Evolutionary conservation across 2,888 invertebrate genomes (phyloP).

Genomic region (Arctia plantaginis): DNA sequence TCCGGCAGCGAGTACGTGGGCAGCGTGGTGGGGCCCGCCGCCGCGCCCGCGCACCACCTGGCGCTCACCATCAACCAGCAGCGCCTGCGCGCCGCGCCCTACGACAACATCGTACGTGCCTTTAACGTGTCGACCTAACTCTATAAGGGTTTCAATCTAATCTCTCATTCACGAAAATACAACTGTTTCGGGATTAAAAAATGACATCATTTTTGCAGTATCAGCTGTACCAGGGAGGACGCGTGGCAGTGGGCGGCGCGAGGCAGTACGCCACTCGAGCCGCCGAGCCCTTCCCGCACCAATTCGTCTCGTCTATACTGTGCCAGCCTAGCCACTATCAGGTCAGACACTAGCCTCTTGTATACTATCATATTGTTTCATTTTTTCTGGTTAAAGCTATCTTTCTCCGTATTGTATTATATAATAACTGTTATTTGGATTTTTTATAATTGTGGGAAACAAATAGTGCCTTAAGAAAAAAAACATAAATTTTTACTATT

Average conservation of each 20-base stretch:
- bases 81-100: slow-evolving; percentile 91
- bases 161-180: neutral
- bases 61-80: slow-evolving; percentile 98
- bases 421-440: too few species aligned
- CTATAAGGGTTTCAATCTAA: too few species aligned
- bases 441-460: too few species aligned
- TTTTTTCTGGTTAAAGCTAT: neutral
- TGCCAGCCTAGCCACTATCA: slow-evolving; percentile 95
- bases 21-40: slow-evolving; percentile 83
- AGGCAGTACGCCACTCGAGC: slow-evolving; percentile 89
- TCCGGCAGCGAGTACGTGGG: slow-evolving; percentile 61
- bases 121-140: neutral
- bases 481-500: too few species aligned
- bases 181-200: neutral
- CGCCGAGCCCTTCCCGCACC: slow-evolving; percentile 95
- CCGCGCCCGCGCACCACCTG: slow-evolving; percentile 88
- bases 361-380: neutral
- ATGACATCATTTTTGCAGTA: slow-evolving; percentile 71
- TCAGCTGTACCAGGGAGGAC: slow-evolving; percentile 90
- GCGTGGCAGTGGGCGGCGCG: slow-evolving; percentile 88
- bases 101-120: slow-evolving; percentile 90
- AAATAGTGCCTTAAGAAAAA: too few species aligned
- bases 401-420: neutral
- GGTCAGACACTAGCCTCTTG: slow-evolving; percentile 65
- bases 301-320: slow-evolving; percentile 96